Evolutionary conservation across 2,113 vertebrate genomes (phyloP), one percentile per base, ranked within the genome.

Genomic region (Tamias sibiricus): DNA sequence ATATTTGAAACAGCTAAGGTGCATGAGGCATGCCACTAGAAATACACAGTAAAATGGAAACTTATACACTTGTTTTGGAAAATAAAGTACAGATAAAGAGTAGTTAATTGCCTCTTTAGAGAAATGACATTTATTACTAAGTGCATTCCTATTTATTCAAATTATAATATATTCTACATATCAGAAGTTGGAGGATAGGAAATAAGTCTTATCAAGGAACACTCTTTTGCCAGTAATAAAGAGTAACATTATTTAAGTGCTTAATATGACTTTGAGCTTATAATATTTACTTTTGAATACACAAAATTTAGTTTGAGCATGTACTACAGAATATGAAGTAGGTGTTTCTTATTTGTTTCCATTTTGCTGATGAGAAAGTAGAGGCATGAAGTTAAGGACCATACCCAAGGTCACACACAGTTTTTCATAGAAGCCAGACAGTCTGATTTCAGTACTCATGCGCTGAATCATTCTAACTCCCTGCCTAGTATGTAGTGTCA

Each of bases 1-100:
- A 64, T 75, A 93, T 74, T 87, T 44, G 54, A 96, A 96, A 64
- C 4, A 91, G 42, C n/a, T 74, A 74, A 85, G 30, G 28, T 62
- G 0, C 32, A 80, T 49, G 8, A 88, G 4, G 16, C 85, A 96
- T 69, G 35, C 6, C 75, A 90, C 24, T 40, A 81, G 44, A 87
- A 90, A 81, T 30, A 87, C 35, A 30, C 64, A 93, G 40, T 69
- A 92, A 91, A 77, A 80, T 84, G 42, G 30, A 59, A 69, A 75
- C 8, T 82, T 52, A 93, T 88, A 59, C 52, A 90, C 0, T 81
- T 89, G 44, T 89, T 81, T 76, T 83, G 37, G 74, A 93, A 80
- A 72, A 81, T 69, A 49, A 84, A 42, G 59, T 71, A 62, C 9
- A 77, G 40, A 66, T 81, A 95, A 91, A 32, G 47, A 85, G 83